Conservation (phyloP, 1,140 invertebrate genomes). For the Heterodera schachtii region DNA sequence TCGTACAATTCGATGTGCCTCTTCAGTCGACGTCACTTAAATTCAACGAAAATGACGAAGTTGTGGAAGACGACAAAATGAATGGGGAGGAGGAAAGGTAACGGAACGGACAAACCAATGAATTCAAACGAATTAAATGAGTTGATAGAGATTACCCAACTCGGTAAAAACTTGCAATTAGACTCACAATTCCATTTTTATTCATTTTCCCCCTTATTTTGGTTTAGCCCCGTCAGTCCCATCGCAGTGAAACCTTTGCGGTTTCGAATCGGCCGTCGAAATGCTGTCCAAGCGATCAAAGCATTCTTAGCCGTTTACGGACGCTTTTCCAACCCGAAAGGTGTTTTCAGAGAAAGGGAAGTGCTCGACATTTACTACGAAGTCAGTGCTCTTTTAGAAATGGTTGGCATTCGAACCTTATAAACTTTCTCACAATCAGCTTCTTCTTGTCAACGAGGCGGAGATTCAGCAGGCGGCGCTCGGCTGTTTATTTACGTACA, state of each 20-base stretch:
- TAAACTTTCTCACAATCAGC: background rate
- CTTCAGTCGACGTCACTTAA: background rate
- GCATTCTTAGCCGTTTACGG: slow-evolving; percentile 32
- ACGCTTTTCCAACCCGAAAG: slow-evolving; percentile 23
- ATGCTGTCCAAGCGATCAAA: slow-evolving; percentile 19
- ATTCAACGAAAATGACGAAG: background rate
- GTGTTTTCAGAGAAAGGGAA: slow-evolving; percentile 28
- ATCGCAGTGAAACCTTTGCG: background rate
- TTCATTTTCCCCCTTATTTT: background rate
- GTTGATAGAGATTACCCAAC: too few species aligned
- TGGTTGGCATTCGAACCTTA: too few species aligned
- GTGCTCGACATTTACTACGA: slow-evolving; percentile 37
- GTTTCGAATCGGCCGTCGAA: background rate
- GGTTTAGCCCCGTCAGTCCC: background rate
- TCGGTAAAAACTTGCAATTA: too few species aligned
- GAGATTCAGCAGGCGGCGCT: slow-evolving; percentile 42
- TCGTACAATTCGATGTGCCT: slow-evolving; percentile 13
- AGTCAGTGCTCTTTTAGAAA: slow-evolving; percentile 12
- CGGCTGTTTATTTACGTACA: slow-evolving; percentile 46
- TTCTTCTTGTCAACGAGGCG: slow-evolving; percentile 32
- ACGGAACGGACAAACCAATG: too few species aligned
- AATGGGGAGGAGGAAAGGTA: slow-evolving; percentile 17
- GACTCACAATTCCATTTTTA: too few species aligned
- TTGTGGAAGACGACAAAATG: slow-evolving; percentile 1
- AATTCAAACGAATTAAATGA: too few species aligned